These are phyloP conservation scores for Ophthalmolycus amberensis DNA, from an alignment of 2,113 vertebrate genomes.

Conservation along the genomic window DNA sequence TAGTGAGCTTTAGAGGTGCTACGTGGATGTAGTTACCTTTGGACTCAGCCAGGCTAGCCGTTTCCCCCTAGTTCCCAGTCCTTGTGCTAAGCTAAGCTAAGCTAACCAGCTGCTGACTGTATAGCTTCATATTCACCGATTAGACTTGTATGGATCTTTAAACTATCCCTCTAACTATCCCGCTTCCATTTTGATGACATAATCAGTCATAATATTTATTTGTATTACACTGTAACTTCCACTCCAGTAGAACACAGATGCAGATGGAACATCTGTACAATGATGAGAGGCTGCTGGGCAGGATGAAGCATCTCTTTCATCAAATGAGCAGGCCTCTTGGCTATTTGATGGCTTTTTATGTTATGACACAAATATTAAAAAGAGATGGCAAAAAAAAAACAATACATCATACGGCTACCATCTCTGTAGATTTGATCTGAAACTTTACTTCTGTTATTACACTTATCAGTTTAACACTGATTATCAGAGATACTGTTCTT, in stretches of 20 bases:
- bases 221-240: background rate
- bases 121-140: background rate
- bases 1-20: background rate
- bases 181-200: background rate
- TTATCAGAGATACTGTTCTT: constrained; percentile 64
- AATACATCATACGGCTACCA: constrained; percentile 20
- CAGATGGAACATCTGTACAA: background rate
- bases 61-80: background rate
- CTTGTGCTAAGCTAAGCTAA: constrained; percentile 6
- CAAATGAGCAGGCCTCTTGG: background rate
- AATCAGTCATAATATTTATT: background rate
- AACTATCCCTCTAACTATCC: background rate
- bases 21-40: background rate
- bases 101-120: background rate
- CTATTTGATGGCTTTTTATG: constrained; percentile 15
- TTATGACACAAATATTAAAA: constrained; percentile 24
- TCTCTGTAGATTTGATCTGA: constrained; percentile 38
- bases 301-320: constrained; percentile 5
- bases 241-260: background rate
- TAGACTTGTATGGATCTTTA: background rate
- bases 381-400: constrained; percentile 8
- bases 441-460: constrained; percentile 56
- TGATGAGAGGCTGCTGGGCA: background rate
- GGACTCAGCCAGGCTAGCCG: background rate
- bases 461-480: constrained; percentile 67